A percentile compares a stretch with the other conserved stretches of the same genome.
These are phyloP conservation scores for Periophthalmus modestus DNA, from an alignment of 2,113 vertebrate genomes.

Conservation along the genomic window DNA sequence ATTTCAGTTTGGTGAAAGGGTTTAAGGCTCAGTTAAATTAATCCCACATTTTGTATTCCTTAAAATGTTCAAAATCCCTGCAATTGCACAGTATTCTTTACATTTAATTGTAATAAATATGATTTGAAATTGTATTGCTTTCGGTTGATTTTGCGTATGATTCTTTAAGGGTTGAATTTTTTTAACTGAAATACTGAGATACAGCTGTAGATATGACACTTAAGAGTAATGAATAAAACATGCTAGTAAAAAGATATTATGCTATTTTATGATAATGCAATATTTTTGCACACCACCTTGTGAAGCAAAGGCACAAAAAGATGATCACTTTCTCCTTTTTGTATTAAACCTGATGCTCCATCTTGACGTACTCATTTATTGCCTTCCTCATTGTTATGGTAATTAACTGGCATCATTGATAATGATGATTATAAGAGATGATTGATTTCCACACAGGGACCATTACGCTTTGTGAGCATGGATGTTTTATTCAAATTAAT, in stretches of 20 bases:
- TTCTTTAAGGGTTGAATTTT: background rate
- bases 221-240: background rate
- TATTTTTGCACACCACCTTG: conserved; percentile 27
- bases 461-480: conserved; percentile 69
- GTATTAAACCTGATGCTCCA: conserved; percentile 49
- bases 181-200: background rate
- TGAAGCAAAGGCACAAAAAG: conserved; percentile 37
- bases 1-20: background rate
- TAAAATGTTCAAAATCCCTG: background rate
- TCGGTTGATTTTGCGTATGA: background rate
- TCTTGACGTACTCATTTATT: conserved; percentile 72
- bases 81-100: too few species aligned
- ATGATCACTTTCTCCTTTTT: conserved; percentile 43
- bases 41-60: background rate
- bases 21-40: too few species aligned
- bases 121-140: background rate
- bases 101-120: background rate
- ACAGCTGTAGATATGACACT: background rate
- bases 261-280: conserved; percentile 16
- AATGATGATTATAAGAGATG: conserved; percentile 75
- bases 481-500: conserved; percentile 76
- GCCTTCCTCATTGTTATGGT: conserved; percentile 75
- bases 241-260: background rate
- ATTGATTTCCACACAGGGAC: conserved; percentile 75
- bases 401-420: conserved; percentile 80